These are phyloP conservation scores for Nymphalis polychloros DNA, from an alignment of 2,888 invertebrate species.

Conservation along the genomic window DNA sequence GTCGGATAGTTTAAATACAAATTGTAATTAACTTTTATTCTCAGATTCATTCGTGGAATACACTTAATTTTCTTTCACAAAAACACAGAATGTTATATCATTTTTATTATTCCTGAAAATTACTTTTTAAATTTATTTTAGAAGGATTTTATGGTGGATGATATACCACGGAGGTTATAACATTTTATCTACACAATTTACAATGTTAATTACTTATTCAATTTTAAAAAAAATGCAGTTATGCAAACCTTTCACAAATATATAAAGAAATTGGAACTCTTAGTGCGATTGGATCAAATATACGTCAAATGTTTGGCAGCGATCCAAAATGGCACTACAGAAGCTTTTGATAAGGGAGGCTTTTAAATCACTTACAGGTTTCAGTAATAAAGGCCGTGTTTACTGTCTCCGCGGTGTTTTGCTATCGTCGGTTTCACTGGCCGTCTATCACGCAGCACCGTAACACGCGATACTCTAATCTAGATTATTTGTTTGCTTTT, in stretches of 20 bases:
- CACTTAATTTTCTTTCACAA: too few relatives aligned
- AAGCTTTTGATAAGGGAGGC: slow-evolving; percentile 47
- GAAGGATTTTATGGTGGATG: too few relatives aligned
- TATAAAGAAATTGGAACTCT: slow-evolving; percentile 4
- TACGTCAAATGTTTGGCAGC: slow-evolving; percentile 14
- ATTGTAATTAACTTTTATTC: too few relatives aligned
- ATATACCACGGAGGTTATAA: too few relatives aligned
- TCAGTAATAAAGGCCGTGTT: slow-evolving; percentile 57
- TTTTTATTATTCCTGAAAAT: too few relatives aligned
- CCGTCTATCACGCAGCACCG: slow-evolving; percentile 40
- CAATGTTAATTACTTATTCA: too few relatives aligned
- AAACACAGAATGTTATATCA: too few relatives aligned
- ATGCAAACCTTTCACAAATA: not conserved
- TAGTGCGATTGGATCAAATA: slow-evolving; percentile 14
- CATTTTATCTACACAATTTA: too few relatives aligned
- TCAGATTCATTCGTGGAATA: too few relatives aligned
- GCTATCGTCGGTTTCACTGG: slow-evolving; percentile 43
- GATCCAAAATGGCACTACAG: slow-evolving; percentile 30
- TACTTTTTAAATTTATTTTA: too few relatives aligned
- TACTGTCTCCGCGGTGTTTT: slow-evolving; percentile 52
- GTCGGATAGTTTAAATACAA: too few relatives aligned
- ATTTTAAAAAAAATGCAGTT: too few relatives aligned
- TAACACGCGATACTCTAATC: not conserved
- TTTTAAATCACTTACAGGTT: slow-evolving; percentile 69
- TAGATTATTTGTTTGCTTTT: not conserved